phyloP scores from a whole-genome alignment of 2,888 invertebrate genomes.

The Phengaris arion region DNA sequence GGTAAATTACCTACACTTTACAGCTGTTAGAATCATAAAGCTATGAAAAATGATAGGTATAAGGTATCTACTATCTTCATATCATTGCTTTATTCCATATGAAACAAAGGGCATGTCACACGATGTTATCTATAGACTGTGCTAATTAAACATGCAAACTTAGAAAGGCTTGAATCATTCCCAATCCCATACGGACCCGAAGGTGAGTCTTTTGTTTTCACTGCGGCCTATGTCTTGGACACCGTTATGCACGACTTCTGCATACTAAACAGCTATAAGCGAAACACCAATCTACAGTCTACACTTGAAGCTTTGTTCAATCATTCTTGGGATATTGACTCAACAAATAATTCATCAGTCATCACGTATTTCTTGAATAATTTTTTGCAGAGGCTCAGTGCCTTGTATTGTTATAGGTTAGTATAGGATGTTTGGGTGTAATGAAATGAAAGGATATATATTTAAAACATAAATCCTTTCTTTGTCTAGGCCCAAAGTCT shows the following conservation, averaged over 20 bases:
- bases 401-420: not conserved
- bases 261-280: slow-evolving; percentile 49
- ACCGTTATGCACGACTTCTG: slow-evolving; percentile 54
- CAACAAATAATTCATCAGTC: not conserved
- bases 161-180: slow-evolving; percentile 14
- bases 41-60: no score
- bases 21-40: no score
- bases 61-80: not conserved
- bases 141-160: not conserved
- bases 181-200: slow-evolving; percentile 30
- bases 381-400: not conserved
- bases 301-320: not conserved
- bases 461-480: no score
- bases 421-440: no score
- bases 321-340: not conserved
- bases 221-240: slow-evolving; percentile 38
- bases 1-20: no score
- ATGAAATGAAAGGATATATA: no score
- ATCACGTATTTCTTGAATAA: not conserved
- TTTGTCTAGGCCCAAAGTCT: no score
- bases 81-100: not conserved
- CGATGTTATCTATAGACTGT: no score
- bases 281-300: not conserved
- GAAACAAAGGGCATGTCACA: not conserved
- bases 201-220: slow-evolving; percentile 47